These are phyloP conservation scores for Lepus townsendii DNA, from an alignment of 2,797 vertebrate genomes.

Conservation along the genomic window DNA sequence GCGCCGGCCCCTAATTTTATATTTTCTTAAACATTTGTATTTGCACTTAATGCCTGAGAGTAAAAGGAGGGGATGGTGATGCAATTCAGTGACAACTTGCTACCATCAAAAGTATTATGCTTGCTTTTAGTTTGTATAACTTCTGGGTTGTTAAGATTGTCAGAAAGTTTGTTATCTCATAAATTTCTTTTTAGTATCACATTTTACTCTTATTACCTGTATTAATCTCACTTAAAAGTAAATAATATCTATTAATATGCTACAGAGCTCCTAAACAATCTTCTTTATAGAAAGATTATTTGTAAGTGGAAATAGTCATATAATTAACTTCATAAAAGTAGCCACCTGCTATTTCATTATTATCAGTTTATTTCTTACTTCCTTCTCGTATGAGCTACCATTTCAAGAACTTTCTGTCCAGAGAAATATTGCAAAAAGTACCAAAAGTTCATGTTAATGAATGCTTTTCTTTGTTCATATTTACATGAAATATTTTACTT, in stretches of 20 bases:
- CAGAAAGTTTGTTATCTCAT: neutral
- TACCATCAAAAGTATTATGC: neutral
- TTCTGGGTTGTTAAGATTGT: neutral
- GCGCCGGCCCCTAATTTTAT: neutral
- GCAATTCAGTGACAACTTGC: neutral
- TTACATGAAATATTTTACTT: conserved; percentile 42
- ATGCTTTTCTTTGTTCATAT: neutral
- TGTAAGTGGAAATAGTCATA: neutral
- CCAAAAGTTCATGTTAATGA: neutral
- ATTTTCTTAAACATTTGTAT: neutral
- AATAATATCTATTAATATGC: neutral
- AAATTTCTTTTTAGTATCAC: conserved; percentile 29
- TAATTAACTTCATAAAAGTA: neutral
- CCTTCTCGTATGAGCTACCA: neutral
- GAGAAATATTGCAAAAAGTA: neutral
- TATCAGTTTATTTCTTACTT: conserved; percentile 21
- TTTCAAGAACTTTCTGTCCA: conserved; percentile 54
- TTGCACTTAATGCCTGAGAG: neutral
- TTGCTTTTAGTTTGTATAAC: conserved; percentile 11
- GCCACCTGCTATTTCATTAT: neutral
- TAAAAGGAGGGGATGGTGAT: neutral
- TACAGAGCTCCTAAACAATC: neutral
- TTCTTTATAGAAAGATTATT: neutral
- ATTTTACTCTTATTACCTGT: neutral
- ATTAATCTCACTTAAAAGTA: neutral